Base-by-base conservation (phyloP, 2,888 invertebrate genomes). In the Acanthopleura granulata region DNA sequence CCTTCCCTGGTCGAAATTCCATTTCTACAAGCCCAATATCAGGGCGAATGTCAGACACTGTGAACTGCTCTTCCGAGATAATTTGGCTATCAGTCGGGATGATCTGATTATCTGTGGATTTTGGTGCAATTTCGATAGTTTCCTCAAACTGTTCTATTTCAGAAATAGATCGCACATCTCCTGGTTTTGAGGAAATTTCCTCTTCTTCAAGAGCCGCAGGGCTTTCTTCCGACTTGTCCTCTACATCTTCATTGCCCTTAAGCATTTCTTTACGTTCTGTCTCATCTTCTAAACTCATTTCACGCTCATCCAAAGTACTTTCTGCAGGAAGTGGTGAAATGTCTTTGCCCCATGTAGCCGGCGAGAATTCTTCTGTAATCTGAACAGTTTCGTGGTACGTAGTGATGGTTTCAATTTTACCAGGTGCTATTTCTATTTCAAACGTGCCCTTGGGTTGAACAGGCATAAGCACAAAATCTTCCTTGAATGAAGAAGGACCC, bases 321-420 rank as follows among this genome's bases (percentile, higher is more conserved):
- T 40, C 40, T 40, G 9, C 40, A 40, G 40, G 40, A 40, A 40
- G 4, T 6, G 4, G 4, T n/a, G 57, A 57, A 57, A 57, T 57
- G 57, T 57, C 57, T 40, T 40, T 40, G 40, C 9, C 40, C 40
- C 40, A 40, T 6, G 40, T 40, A 40, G 40, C 40, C 40, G 40
- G 40, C 9, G 40, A 6, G 18, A 22, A 9, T n/a, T 18, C 22
- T 57, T 57, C 57, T 57, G 57, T 57, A 18, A 57, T 22, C 22
- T 57, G 76, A 69, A 72, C 22, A 61, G 74, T 79, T 70, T 75
- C 74, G 22, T 76, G 71, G 30, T 72, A 73, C 15, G 79, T 76
- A n/a, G 66, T 49, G 29, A 79, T 70, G n/a, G 57, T 49, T 49
- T 75, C 77, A 49, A 79, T 74, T 74, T 79, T 75, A 1, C 62